These are phyloP conservation scores for Phataginus tetradactyla DNA, from an alignment of 2,797 vertebrate genomes.

Conservation along the genomic window DNA sequence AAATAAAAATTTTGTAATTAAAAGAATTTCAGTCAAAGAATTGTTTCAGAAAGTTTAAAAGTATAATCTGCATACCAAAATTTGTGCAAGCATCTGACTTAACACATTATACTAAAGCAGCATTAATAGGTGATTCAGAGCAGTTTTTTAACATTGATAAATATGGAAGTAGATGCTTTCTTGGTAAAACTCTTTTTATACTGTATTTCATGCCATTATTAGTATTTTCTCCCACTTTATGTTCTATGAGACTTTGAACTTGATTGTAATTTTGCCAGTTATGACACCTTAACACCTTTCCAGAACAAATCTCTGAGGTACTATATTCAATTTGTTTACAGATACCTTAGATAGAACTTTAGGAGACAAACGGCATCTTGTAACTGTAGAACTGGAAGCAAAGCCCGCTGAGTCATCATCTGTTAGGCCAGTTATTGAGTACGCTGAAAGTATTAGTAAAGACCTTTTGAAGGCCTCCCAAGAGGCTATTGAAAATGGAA, in stretches of 20 bases:
- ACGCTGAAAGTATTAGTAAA: conserved; percentile 77
- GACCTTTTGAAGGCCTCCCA: conserved; percentile 86
- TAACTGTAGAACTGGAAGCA: conserved; percentile 88
- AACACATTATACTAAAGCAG: neutral
- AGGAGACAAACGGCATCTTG: conserved; percentile 92
- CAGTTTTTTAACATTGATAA: neutral
- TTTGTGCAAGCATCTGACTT: neutral
- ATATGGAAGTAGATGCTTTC: neutral
- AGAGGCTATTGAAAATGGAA: conserved; percentile 92
- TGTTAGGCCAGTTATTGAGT: conserved; percentile 81
- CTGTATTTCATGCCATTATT: neutral
- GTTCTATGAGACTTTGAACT: neutral
- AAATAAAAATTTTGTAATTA: neutral
- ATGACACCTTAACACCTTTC: neutral
- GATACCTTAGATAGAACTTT: conserved; percentile 93
- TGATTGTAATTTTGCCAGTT: neutral
- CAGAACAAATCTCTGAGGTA: conserved; percentile 11
- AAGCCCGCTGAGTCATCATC: conserved; percentile 78
- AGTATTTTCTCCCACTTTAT: neutral
- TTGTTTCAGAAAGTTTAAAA: neutral
- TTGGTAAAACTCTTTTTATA: neutral
- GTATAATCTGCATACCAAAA: neutral
- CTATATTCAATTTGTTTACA: conserved; percentile 73
- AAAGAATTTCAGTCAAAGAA: neutral
- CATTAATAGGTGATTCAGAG: neutral